Evolutionary conservation across 2,888 invertebrate species (phyloP).

Genomic region (Pelosia muscerda): DNA sequence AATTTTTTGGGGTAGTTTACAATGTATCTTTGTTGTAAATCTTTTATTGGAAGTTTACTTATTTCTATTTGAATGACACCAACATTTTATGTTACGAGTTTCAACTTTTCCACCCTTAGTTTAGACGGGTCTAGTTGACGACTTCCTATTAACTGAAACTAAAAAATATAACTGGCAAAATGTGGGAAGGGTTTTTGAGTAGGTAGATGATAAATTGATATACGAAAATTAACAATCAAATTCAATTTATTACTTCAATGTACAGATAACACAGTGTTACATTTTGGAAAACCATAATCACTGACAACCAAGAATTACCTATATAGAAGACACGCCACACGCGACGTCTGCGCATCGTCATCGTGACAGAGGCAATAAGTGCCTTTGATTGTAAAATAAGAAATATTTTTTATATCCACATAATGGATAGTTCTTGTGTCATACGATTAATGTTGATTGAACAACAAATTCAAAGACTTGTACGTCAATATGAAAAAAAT

Average conservation of each 20-base stretch:
- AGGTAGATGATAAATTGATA: background rate
- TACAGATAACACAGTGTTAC: background rate
- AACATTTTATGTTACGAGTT: too few species aligned
- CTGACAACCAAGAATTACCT: conserved; percentile 31
- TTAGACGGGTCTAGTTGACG: too few species aligned
- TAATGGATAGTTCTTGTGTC: conserved; percentile 53
- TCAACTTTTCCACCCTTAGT: too few species aligned
- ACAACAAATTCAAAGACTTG: conserved; percentile 1
- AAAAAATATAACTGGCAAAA: background rate
- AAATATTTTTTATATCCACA: conserved; percentile 58
- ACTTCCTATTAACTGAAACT: background rate
- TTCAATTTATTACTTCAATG: background rate
- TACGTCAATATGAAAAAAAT: too few species aligned
- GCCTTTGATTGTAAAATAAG: conserved; percentile 65
- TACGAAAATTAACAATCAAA: background rate
- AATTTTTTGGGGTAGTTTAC: background rate
- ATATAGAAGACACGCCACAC: conserved; percentile 53
- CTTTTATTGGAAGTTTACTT: too few species aligned
- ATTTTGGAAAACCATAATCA: conserved; percentile 21
- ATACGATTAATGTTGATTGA: conserved; percentile 24
- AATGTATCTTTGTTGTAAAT: background rate
- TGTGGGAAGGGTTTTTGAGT: background rate
- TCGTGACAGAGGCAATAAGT: conserved; percentile 65
- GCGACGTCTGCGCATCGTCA: conserved; percentile 75
- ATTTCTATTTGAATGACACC: too few species aligned